Evolutionary conservation across 2,797 vertebrate species (phyloP), one percentile per base, ranked within the genome.

Genomic region (Darevskia mixta): DNA sequence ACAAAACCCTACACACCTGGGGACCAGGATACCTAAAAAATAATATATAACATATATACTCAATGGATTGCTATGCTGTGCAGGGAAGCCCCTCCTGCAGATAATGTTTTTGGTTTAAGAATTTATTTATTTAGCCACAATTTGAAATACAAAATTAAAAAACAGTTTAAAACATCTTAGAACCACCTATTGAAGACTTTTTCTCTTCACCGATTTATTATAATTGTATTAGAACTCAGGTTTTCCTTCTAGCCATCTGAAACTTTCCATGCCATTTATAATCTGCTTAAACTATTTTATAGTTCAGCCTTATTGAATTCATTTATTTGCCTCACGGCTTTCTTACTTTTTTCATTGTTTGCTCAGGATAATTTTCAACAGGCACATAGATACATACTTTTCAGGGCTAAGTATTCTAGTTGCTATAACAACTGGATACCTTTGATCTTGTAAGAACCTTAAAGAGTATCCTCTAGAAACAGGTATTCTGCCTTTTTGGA

Each of bases 281-380:
- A 86, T 89, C 83, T 87, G 27, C 80, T 93, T 90, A 13, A 93
- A 93, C 90, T 88, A 71, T 89, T 83, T 90, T 90, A 87, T 87
- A 87, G 80, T 91, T 91, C 90, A 4, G 8, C 13, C 79, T 82
- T 73, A 73, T 82, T 85, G 55, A n/a, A 27, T 61, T 89, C 73
- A 11, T 41, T 90, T 73, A 9, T 64, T 88, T 89, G 67, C 86
- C 85, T 91, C 93, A 92, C 55, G 67, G 71, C 87, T 88, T 91
- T 86, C 90, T 91, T 95, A 83, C 83, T 91, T 88, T 91, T 55
- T 81, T 38, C 88, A 89, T 93, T 91, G 86, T 95, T 94, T 95
- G 86, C 76, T 4, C 81, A 86, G 77, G 83, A 87, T 93, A 64
- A 94, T 92, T 90, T 92, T 79, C 78, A n/a, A 86, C 69, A 91